A percentile compares a stretch with the other conserved stretches of the same genome.
Conservation (phyloP, 2,888 invertebrate genomes). For the Lithophane ornitopus region DNA sequence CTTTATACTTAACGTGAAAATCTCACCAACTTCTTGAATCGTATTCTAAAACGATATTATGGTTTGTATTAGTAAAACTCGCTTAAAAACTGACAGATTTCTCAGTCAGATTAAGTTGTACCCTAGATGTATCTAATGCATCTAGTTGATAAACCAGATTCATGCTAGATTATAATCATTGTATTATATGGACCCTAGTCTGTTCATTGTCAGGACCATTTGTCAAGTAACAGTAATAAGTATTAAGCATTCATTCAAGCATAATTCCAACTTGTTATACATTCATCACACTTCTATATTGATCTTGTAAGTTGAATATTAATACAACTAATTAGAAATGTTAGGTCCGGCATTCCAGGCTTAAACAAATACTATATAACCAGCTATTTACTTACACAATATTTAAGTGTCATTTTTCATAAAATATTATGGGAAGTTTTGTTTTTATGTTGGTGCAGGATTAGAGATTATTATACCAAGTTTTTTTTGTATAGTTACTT, state of each 20-base stretch:
- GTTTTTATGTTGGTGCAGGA: not conserved
- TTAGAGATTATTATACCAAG: not conserved
- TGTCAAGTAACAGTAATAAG: not conserved
- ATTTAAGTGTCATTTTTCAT: slow-evolving; percentile 21
- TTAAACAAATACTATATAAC: slow-evolving; percentile 24
- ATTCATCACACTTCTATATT: slow-evolving; percentile 52
- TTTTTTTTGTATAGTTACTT: not conserved
- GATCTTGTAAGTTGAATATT: slow-evolving; percentile 49
- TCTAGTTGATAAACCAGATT: not conserved
- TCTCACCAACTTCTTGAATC: too few relatives aligned
- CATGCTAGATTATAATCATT: not conserved
- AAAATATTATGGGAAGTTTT: not conserved
- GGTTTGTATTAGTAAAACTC: not conserved
- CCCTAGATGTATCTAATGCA: not conserved
- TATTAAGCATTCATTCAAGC: not conserved
- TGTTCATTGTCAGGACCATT: not conserved
- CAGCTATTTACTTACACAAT: slow-evolving; percentile 39
- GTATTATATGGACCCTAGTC: not conserved
- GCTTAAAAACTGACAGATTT: not conserved
- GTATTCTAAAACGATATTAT: not conserved
- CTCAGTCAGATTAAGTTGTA: not conserved
- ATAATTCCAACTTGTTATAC: slow-evolving; percentile 31
- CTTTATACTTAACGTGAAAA: not conserved
- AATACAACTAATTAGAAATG: slow-evolving; percentile 54
- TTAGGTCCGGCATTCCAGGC: slow-evolving; percentile 52